Evolutionary conservation across 2,113 vertebrate species (phyloP).

Genomic region (Tragelaphus scriptus): DNA sequence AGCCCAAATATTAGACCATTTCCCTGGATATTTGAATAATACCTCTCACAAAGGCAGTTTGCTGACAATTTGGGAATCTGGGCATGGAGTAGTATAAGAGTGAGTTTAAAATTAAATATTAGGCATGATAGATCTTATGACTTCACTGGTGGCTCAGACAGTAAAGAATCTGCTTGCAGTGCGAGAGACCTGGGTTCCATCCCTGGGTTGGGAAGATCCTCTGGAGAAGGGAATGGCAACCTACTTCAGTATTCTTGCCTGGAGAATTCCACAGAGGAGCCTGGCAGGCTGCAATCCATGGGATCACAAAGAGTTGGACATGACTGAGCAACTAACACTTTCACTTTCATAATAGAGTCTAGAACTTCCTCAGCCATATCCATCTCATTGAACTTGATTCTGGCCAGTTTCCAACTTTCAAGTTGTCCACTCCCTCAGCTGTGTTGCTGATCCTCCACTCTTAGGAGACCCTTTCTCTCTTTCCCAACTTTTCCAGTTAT

Average conservation of each 20-base stretch:
- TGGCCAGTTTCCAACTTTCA: background rate
- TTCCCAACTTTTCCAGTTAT: background rate
- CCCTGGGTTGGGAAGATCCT: background rate
- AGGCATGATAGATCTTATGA: background rate
- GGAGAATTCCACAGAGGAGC: background rate
- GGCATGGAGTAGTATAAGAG: background rate
- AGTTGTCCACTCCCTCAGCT: background rate
- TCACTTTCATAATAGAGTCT: background rate
- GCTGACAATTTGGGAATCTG: background rate
- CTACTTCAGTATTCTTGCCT: background rate
- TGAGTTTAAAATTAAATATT: background rate
- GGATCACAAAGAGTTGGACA: rapidly evolving
- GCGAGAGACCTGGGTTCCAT: background rate
- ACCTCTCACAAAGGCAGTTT: background rate
- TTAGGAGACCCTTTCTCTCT: background rate
- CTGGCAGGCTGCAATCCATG: background rate
- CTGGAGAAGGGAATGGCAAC: background rate
- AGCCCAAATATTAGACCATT: background rate
- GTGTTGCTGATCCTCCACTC: background rate
- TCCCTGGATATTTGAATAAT: background rate
- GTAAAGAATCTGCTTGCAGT: background rate
- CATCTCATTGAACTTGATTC: background rate
- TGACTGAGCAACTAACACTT: background rate
- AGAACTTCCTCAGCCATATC: background rate
- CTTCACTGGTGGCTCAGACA: background rate